Percentiles rank a stretch among this genome's conserved stretches.
Evolutionary conservation across 2,113 vertebrate genomes (phyloP).

Genomic region (Zosterops lateralis): DNA sequence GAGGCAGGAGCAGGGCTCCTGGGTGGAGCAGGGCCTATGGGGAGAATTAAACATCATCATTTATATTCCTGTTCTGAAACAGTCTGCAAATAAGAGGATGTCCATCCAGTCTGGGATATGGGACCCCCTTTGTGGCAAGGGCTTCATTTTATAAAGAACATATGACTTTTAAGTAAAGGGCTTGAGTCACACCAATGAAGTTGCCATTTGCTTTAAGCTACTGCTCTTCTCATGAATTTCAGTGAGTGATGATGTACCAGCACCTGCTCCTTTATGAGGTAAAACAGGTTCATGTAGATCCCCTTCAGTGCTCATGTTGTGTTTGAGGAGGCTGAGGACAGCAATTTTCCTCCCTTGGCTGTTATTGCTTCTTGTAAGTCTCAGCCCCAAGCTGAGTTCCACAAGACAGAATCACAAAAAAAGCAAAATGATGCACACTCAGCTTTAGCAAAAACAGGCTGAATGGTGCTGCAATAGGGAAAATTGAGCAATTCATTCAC

Average conservation of each 20-base stretch:
- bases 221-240: neutral
- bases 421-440: neutral
- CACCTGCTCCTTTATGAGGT: neutral
- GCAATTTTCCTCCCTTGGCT: neutral
- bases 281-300: neutral
- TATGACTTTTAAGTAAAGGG: neutral
- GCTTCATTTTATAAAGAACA: neutral
- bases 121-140: neutral
- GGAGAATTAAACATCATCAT: neutral
- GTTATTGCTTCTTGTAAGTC: neutral
- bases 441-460: neutral
- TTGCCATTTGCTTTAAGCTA: neutral
- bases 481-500: neutral
- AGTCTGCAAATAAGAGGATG: neutral
- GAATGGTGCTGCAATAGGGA: neutral
- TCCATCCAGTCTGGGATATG: neutral
- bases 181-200: neutral
- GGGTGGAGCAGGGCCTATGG: neutral
- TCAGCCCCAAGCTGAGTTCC: neutral
- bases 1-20: neutral
- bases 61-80: neutral
- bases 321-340: neutral
- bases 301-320: neutral
- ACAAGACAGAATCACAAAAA: neutral
- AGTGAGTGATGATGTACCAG: neutral